phyloP scores from a whole-genome alignment of 1,140 invertebrate genomes.

The Paraescarpia echinospica region DNA sequence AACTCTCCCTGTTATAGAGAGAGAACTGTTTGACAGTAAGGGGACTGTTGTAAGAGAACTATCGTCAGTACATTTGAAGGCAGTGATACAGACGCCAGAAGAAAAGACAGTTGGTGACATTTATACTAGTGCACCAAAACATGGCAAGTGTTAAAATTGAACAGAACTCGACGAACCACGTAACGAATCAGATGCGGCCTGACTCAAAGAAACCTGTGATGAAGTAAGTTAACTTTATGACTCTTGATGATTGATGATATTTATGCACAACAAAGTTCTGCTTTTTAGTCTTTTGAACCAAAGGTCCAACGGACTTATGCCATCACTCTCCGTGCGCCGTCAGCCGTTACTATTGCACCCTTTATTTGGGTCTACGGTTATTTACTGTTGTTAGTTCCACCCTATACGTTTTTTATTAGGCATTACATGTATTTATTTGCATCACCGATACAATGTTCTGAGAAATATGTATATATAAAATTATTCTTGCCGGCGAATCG shows the following conservation, averaged over 20 bases:
- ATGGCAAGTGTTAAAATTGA: not conserved
- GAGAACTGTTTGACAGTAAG: not conserved
- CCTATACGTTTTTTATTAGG: no score
- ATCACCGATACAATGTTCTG: no score
- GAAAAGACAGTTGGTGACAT: not conserved
- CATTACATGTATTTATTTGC: no score
- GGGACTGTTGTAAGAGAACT: not conserved
- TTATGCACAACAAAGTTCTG: no score
- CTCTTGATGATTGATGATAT: not conserved
- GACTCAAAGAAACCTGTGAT: not conserved
- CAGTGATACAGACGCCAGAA: not conserved
- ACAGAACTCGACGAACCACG: not conserved
- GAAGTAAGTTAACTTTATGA: not conserved
- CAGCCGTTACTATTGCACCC: no score
- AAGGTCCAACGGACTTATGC: no score
- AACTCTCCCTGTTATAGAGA: not conserved
- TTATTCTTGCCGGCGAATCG: no score
- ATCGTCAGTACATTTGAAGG: not conserved
- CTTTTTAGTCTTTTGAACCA: no score
- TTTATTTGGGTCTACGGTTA: no score
- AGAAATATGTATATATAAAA: no score
- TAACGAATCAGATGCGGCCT: not conserved
- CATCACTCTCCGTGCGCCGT: no score
- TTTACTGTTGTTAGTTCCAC: no score
- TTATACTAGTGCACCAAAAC: not conserved